Percentiles rank a stretch among this genome's conserved stretches.
Evolutionary conservation across 2,888 invertebrate species (phyloP).

Genomic region (Ormia ochracea): DNA sequence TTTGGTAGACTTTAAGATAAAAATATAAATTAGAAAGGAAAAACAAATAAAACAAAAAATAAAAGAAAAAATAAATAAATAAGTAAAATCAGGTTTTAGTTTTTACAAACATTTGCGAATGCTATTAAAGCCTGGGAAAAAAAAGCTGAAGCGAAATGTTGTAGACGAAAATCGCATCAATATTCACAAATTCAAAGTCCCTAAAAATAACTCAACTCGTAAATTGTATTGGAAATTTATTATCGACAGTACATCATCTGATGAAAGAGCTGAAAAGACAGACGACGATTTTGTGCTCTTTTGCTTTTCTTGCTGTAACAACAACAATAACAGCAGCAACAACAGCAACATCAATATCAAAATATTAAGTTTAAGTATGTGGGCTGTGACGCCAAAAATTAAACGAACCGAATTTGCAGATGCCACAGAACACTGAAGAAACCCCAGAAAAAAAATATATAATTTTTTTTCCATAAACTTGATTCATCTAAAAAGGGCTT

Average conservation of each 20-base stretch:
- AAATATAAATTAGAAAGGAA: conserved; percentile 47
- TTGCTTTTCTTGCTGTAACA: background rate
- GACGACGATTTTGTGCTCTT: conserved; percentile 1
- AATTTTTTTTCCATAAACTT: conserved; percentile 23
- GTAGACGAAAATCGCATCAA: conserved; percentile 31
- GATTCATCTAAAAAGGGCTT: conserved; percentile 63
- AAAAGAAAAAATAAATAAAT: no score
- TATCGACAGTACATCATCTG: conserved; percentile 59
- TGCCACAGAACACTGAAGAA: background rate
- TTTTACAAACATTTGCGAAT: background rate
- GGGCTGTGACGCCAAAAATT: conserved; percentile 71
- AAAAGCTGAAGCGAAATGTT: conserved; percentile 2
- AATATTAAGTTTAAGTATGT: conserved; percentile 64
- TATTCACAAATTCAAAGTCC: conserved; percentile 47
- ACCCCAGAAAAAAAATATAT: conserved; percentile 33
- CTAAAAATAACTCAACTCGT: conserved; percentile 45
- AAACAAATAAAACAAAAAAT: no score
- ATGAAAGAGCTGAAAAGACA: conserved; percentile 22
- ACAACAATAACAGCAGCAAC: background rate
- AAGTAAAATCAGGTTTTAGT: conserved; percentile 21
- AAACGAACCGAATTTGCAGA: conserved; percentile 58
- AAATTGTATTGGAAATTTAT: conserved; percentile 59
- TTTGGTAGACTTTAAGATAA: conserved; percentile 35
- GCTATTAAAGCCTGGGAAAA: conserved; percentile 59
- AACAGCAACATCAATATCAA: background rate